Percentiles rank a stretch among this genome's conserved stretches.
Conservation (phyloP, 2,888 invertebrate genomes). For the Azorinus chamasolen region DNA sequence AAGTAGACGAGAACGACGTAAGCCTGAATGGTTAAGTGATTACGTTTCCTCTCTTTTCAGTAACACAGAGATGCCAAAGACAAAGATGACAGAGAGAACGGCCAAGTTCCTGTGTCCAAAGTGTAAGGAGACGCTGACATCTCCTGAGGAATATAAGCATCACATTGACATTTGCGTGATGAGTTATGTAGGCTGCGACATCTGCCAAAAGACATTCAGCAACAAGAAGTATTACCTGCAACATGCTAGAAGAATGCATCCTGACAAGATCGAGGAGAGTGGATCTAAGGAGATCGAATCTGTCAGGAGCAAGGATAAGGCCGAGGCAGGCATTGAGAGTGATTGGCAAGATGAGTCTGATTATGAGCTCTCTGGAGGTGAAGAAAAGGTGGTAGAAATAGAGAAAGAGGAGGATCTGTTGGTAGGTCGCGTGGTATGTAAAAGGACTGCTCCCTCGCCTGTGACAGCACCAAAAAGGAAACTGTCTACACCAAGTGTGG, state of each 20-base stretch:
- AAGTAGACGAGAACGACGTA: background rate
- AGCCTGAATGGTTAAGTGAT: conserved; percentile 3
- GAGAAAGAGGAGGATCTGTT: too few species aligned
- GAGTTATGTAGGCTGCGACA: background rate
- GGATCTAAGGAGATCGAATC: too few species aligned
- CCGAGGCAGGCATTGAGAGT: too few species aligned
- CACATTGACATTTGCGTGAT: conserved; percentile 4
- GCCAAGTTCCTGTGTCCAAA: background rate
- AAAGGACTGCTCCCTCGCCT: too few species aligned
- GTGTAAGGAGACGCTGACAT: background rate
- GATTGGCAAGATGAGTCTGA: too few species aligned
- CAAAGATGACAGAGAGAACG: conserved; percentile 12
- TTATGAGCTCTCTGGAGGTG: too few species aligned
- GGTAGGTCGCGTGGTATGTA: too few species aligned
- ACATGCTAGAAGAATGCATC: background rate
- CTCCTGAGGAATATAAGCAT: too few species aligned
- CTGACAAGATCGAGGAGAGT: background rate
- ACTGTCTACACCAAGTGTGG: too few species aligned
- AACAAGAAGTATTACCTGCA: background rate
- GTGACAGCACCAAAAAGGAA: too few species aligned
- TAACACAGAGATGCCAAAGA: background rate
- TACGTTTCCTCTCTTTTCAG: conserved; percentile 1
- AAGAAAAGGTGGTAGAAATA: too few species aligned
- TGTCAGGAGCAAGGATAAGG: too few species aligned
- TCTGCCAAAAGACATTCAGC: background rate